Base-by-base conservation (phyloP, 2,888 invertebrate genomes). In the Amblyjoppa fuscipennis region DNA sequence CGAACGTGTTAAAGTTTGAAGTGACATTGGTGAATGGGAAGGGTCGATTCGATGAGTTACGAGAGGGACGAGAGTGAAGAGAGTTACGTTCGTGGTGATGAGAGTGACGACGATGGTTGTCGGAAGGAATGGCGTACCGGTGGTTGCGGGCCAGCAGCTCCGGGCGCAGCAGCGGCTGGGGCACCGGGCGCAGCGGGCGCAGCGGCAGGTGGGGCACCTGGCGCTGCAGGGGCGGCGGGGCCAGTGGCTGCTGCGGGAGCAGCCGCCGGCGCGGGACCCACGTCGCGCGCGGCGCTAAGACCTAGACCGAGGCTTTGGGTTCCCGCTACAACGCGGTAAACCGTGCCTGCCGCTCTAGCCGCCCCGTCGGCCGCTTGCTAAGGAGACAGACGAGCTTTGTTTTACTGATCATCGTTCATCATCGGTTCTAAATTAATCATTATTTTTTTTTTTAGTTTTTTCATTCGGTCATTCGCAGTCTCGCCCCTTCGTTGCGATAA, bases 331-430 rank as follows among this genome's bases (percentile, higher is more conserved):
- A 97, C 96, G 87, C 97, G 96, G 95, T 97, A 97, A 92, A 97
- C 96, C 92, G 96, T 96, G 92, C 97, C 97, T 87, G 97, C 97
- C 91, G 97, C 96, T 94, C 97, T 96, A 92, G 97, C 97, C 95
- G 97, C 96, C 94, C 96, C 96, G 95, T 97, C 97, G 93, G 97
- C 97, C 92, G 97, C 96, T 94, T 96, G 96, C 97, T 97, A 95
- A 94, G 94, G 94, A 94, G 92, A 92, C 91, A 87, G 90, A 92
- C 89, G 88, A 89, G 87, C 88, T 87, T 87, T 85, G 45, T 82
- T 87, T 86, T 88, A 81, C 77, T 77, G 51, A 71, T 83, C 85
- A 76, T 83, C 71, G 73, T 69, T 82, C 81, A 81, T 64, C 25
- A 28, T 61, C 38, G 25, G 31, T 59, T 38, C 20, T 34, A 20